Evolutionary conservation across 2,797 vertebrate species (phyloP).

Genomic region (Pagetopsis macropterus): DNA sequence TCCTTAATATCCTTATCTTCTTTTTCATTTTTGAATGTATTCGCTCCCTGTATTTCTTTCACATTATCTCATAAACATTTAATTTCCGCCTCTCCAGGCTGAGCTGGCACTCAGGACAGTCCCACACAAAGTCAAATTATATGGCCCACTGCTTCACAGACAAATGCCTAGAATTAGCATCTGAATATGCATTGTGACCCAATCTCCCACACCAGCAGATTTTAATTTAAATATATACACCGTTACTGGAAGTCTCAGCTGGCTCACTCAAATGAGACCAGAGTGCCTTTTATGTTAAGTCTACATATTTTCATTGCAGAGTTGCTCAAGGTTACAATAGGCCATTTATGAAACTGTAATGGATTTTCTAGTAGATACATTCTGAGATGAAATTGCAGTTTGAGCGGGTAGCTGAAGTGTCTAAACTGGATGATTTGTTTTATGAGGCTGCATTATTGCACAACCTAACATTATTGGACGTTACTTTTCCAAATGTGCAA

Average conservation of each 20-base stretch:
- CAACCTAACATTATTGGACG: neutral
- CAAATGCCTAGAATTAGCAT: conserved; percentile 80
- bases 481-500: conserved; percentile 11
- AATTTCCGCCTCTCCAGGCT: conserved; percentile 60
- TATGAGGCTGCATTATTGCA: conserved; percentile 20
- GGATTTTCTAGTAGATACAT: conserved; percentile 66
- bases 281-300: conserved; percentile 65
- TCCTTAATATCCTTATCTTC: neutral
- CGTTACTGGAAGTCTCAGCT: conserved; percentile 55
- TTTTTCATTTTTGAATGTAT: neutral
- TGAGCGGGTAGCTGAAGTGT: conserved; percentile 21
- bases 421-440: conserved; percentile 39
- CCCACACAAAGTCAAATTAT: conserved; percentile 79
- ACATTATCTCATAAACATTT: conserved; percentile 68
- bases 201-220: conserved; percentile 75
- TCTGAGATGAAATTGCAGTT: conserved; percentile 50
- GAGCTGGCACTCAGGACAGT: conserved; percentile 63
- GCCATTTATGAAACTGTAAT: conserved; percentile 70
- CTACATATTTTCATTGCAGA: conserved; percentile 57
- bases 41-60: conserved; percentile 39
- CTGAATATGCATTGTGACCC: conserved; percentile 80
- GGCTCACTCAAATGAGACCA: conserved; percentile 66
- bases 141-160: conserved; percentile 75
- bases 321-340: conserved; percentile 70
- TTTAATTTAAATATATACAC: conserved; percentile 77